Evolutionary conservation across 2,797 vertebrate species (phyloP), one percentile per base, ranked within the genome.

Genomic region (Harpagifer antarcticus): DNA sequence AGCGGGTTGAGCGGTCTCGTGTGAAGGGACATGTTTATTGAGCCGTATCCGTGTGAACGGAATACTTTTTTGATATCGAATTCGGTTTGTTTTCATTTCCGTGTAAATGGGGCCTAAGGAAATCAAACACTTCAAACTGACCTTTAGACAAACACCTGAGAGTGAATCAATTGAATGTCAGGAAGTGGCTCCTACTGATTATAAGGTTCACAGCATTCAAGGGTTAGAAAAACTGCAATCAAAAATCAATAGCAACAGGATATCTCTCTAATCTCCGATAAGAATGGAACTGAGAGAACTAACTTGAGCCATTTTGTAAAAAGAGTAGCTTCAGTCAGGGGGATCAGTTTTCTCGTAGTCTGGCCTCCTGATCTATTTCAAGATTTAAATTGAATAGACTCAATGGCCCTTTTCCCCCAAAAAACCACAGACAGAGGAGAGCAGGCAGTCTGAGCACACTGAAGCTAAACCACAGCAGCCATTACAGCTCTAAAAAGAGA

Each of bases 371-470:
- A 84, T 91, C 89, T 91, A 92, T 91, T 92, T 91, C 77, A 76
- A 82, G 86, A 68, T 60, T 76, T 69, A 91, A 91, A 89, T 68
- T 86, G 55, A 90, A 87, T 27, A 78, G 76, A 82, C 61, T 76
- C 74, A 76, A 73, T 72, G 75, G 67, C 76, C 79, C 77, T 88
- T 85, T 92, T 90, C 91, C 82, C 82, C 75, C n/a, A 74, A 91
- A 92, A 93, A 93, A 87, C 88, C 92, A 91, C 92, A 91, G 82
- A 83, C 82, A 43, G 82, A 83, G 59, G 55, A 86, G 73, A 57
- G 58, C 65, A 80, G 78, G 82, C 82, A 72, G 85, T 8, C 68
- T 47, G 61, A 80, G 79, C 71, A 45, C 76, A 81, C 70, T 84
- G 72, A 70, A 73, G 76, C 84, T 56, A 76, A 84, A 90, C 91